Conservation (phyloP, 2,797 vertebrate genomes). For the Coilia nasus region DNA sequence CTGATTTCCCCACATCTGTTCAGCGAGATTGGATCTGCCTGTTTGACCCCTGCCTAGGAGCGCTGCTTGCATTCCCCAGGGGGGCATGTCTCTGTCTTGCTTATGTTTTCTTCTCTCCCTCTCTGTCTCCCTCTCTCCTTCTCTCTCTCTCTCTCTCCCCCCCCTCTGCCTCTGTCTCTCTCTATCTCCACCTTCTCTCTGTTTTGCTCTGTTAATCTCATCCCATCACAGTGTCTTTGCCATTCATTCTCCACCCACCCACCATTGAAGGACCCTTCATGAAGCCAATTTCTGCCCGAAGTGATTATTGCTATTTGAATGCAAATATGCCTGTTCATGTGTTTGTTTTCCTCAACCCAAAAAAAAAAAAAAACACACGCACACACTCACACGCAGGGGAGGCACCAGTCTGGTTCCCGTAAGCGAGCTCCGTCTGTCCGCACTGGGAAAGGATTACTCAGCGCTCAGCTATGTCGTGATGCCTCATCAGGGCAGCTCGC, state of each 20-base stretch:
- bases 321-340: not conserved
- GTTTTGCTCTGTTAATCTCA: not conserved
- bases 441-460: conserved; percentile 5
- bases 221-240: not conserved
- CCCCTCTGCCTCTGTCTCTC: not conserved
- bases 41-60: conserved; percentile 29
- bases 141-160: not conserved
- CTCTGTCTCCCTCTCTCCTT: not conserved
- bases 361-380: not conserved
- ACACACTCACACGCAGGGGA: not conserved
- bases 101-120: not conserved
- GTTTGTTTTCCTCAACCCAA: not conserved
- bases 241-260: not conserved
- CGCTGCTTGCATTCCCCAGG: conserved; percentile 22
- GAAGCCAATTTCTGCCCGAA: not conserved
- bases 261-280: not conserved
- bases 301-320: not conserved
- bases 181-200: not conserved
- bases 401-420: not conserved
- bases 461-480: conserved; percentile 16
- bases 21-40: conserved; percentile 46
- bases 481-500: conserved; percentile 16
- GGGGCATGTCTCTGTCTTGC: not conserved
- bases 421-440: not conserved
- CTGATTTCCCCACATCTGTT: conserved; percentile 49